Evolutionary conservation across 2,888 invertebrate genomes (phyloP).

Genomic region (Leptopilina syphax): DNA sequence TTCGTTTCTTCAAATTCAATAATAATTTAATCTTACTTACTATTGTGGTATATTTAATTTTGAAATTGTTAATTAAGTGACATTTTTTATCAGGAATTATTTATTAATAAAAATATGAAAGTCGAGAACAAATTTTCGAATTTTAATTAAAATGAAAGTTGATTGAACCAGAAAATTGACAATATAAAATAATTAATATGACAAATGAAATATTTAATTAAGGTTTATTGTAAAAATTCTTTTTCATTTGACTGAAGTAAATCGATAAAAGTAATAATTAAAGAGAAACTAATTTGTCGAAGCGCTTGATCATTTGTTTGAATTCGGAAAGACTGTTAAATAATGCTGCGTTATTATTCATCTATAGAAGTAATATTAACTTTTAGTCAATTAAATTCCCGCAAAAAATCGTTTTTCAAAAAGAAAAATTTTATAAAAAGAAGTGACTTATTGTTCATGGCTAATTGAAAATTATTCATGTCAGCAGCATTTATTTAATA

Average conservation of each 20-base stretch:
- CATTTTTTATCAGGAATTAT: no score
- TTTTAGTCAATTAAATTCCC: not conserved
- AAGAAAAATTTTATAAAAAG: not conserved
- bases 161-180: no score
- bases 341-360: slow-evolving; percentile 10
- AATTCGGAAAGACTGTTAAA: not conserved
- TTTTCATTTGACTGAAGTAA: not conserved
- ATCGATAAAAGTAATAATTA: not conserved
- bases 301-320: slow-evolving; percentile 3
- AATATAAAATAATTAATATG: no score
- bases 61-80: no score
- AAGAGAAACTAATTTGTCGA: slow-evolving; percentile 4
- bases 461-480: not conserved
- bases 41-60: no score
- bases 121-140: no score
- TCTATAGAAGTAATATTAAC: not conserved
- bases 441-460: no score
- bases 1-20: no score
- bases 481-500: no score
- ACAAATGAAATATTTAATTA: not conserved
- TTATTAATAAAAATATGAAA: no score
- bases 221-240: not conserved
- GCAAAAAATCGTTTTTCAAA: not conserved
- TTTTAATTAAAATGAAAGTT: no score
- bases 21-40: no score